Evolutionary conservation across 2,888 invertebrate genomes (phyloP), one percentile per base, ranked within the genome.

Genomic region (Leucophora obtusa): DNA sequence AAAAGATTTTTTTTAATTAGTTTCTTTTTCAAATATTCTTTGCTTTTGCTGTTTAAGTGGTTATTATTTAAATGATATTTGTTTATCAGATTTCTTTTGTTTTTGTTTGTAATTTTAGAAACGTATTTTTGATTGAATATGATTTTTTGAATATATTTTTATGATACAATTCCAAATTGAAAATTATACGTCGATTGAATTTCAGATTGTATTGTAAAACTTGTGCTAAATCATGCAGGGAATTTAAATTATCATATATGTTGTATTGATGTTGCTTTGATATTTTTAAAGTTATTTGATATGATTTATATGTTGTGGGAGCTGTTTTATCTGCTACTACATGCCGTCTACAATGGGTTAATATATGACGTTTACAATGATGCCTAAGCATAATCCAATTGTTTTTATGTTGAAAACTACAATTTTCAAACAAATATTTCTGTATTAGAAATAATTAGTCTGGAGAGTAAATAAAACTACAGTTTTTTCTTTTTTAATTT

Each of bases 341-440:
- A 87, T 87, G 84, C 85, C 85, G 83, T 82, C 79, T 84, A 71
- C 47, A 18, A 65, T 50, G 50, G 68, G 17, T 75, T 82, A 68
- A 72, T 35, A 28, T 63, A 28, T 73, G 60, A 74, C 72, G 76
- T 81, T 58, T 85, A 82, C 83, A 85, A 84, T 85, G 83, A 82
- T 83, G 84, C 86, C 84, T 84, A 85, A 88, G 87, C 87, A 88
- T 87, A 87, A 87, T 87, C 87, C 84, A 87, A 86, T 83, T 84
- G 84, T 86, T 71, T 79, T 76, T 74, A 78, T 79, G 28, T 47
- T 53, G 28, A 11, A 21, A 35, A 50, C 24, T 14, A 50, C 4
- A 38, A 38, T 38, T 38, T 38, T 1, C 14, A 47, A 47, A 47
- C 1, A n/a, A n/a, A 47, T 14, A 6, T 47, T 47, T 47, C 38